Conservation (phyloP, 2,113 vertebrate genomes). For the Syngnathus scovelli region DNA sequence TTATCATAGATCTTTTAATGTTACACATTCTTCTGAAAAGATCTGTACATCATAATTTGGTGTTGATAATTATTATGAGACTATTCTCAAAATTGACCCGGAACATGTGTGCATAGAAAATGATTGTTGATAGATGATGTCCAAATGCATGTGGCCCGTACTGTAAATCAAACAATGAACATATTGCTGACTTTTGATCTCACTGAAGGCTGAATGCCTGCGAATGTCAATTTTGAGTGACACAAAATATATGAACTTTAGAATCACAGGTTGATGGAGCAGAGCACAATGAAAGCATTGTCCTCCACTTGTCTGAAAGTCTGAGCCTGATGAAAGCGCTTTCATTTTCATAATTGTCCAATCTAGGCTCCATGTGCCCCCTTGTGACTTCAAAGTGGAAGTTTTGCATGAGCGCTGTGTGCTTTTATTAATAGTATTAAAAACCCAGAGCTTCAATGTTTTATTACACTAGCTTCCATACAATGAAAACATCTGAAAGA, state of each 20-base stretch:
- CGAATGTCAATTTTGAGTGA: background rate
- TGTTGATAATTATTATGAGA: no score
- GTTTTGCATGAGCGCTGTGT: conserved; percentile 21
- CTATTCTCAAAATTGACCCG: no score
- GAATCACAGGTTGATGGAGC: conserved; percentile 19
- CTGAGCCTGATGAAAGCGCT: conserved; percentile 57
- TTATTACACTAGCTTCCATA: conserved; percentile 7
- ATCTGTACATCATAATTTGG: no score
- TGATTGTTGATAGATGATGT: no score
- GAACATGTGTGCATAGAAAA: no score
- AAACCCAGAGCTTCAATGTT: conserved; percentile 11
- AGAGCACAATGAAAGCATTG: conserved; percentile 53
- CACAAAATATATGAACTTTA: background rate
- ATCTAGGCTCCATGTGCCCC: conserved; percentile 10
- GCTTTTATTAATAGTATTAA: conserved; percentile 24
- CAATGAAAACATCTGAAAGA: conserved; percentile 18
- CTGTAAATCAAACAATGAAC: conserved; percentile 8
- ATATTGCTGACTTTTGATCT: conserved; percentile 25
- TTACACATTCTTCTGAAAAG: no score
- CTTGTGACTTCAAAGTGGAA: conserved; percentile 59
- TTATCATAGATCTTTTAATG: no score
- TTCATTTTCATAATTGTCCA: conserved; percentile 30
- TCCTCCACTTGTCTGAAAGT: conserved; percentile 29
- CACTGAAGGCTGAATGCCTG: conserved; percentile 3
- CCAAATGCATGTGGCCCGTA: background rate